Percentiles rank a stretch among this genome's conserved stretches.
Evolutionary conservation across 2,888 invertebrate genomes (phyloP).

Genomic region (Idaea straminata): DNA sequence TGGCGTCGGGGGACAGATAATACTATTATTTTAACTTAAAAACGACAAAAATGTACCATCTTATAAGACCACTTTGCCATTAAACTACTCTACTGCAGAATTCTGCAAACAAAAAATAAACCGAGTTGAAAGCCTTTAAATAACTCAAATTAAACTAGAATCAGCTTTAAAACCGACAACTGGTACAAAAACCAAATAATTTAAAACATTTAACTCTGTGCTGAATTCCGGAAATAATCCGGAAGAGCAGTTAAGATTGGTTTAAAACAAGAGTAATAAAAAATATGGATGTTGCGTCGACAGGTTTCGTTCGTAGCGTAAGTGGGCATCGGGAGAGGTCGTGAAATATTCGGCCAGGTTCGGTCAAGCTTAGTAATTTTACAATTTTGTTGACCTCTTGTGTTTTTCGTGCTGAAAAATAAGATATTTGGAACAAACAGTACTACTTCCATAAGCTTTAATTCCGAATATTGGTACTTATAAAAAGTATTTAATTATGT

Average conservation of each 20-base stretch:
- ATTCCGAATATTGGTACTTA: no score
- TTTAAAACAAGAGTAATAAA: background rate
- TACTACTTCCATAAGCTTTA: no score
- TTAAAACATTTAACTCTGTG: conserved; percentile 1
- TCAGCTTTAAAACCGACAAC: background rate
- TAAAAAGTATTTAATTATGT: no score
- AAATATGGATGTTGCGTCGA: background rate
- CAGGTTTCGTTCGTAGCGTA: background rate
- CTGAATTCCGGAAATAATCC: conserved; percentile 1
- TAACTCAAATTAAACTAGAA: background rate
- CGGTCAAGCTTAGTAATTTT: background rate
- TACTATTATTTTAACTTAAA: no score
- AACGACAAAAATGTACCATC: background rate
- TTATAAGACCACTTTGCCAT: background rate
- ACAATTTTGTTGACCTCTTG: background rate
- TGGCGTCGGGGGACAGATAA: no score
- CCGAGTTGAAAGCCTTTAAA: background rate
- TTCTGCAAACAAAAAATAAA: background rate
- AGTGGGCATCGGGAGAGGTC: background rate
- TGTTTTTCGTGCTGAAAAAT: no score
- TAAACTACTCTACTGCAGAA: background rate
- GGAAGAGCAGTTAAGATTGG: background rate
- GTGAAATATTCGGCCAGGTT: background rate
- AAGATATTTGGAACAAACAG: no score
- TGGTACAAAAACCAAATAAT: background rate